A percentile compares a stretch with the other conserved stretches of the same genome.
Evolutionary conservation across 2,888 invertebrate genomes (phyloP).

Genomic region (Scaptomyza caliginosa): DNA sequence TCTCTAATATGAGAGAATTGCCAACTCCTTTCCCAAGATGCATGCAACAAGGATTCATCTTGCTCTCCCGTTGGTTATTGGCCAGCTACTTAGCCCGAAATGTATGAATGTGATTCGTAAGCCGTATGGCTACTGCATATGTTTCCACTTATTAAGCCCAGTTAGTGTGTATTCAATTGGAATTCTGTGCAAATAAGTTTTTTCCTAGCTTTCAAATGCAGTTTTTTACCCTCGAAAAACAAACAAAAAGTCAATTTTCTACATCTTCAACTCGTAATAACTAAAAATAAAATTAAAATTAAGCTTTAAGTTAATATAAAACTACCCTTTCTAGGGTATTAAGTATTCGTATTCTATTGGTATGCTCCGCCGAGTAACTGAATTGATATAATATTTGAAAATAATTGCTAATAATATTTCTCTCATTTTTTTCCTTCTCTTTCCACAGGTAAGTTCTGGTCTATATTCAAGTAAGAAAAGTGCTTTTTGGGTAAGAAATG

Average conservation of each 20-base stretch:
- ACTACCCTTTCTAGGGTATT: no score
- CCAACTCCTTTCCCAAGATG: not conserved
- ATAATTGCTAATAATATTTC: constrained; percentile 18
- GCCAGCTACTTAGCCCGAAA: not conserved
- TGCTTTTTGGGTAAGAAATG: constrained; percentile 17
- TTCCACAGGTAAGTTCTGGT: constrained; percentile 29
- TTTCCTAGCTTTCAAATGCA: not conserved
- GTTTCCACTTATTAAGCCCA: not conserved
- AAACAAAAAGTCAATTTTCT: not conserved
- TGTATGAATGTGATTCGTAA: not conserved
- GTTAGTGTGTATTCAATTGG: not conserved
- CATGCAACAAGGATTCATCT: not conserved
- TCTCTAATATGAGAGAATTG: constrained; percentile 23
- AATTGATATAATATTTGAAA: not conserved
- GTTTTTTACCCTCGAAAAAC: not conserved
- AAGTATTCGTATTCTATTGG: no score
- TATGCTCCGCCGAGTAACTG: constrained; percentile 26
- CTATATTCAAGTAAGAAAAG: not conserved
- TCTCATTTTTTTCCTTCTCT: not conserved
- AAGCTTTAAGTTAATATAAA: no score
- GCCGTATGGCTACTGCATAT: not conserved
- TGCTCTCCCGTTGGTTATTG: not conserved
- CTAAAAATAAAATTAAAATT: no score
- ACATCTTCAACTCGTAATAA: no score
- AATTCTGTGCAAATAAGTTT: not conserved